phyloP scores from a whole-genome alignment of 2,888 invertebrate genomes.

The Eristalis tenax region DNA sequence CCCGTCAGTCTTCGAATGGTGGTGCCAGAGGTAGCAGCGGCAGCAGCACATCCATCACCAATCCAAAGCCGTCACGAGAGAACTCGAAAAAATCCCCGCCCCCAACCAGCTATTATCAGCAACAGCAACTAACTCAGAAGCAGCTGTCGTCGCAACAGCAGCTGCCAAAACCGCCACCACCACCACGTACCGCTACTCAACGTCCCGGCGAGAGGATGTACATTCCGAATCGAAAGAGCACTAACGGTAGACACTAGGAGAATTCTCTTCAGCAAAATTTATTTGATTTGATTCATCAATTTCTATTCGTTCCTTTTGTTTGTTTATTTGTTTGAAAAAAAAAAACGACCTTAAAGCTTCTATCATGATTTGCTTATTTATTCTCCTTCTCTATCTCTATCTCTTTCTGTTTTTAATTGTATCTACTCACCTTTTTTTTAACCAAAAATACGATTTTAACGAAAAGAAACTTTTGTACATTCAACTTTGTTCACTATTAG shows the following conservation, averaged over 20 bases:
- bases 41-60: constrained; percentile 72
- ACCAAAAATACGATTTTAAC: neutral
- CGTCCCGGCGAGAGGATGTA: constrained; percentile 71
- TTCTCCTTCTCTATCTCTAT: neutral
- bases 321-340: neutral
- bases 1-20: constrained; percentile 20
- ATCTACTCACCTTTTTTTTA: neutral
- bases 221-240: constrained; percentile 73
- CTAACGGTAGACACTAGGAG: constrained; percentile 74
- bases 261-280: constrained; percentile 25
- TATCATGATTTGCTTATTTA: neutral
- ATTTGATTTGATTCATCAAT: constrained; percentile 25
- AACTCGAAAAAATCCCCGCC: constrained; percentile 80
- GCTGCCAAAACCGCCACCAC: constrained; percentile 64
- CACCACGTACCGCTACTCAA: constrained; percentile 68
- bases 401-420: neutral
- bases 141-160: constrained; percentile 76
- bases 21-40: constrained; percentile 67
- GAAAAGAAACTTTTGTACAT: neutral
- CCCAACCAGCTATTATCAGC: constrained; percentile 76
- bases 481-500: constrained; percentile 1
- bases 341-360: neutral
- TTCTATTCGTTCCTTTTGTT: neutral
- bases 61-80: constrained; percentile 79
- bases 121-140: constrained; percentile 73